Evolutionary conservation across 2,888 invertebrate species (phyloP), one percentile per base, ranked within the genome.

Genomic region (Diarsia dahlii): DNA sequence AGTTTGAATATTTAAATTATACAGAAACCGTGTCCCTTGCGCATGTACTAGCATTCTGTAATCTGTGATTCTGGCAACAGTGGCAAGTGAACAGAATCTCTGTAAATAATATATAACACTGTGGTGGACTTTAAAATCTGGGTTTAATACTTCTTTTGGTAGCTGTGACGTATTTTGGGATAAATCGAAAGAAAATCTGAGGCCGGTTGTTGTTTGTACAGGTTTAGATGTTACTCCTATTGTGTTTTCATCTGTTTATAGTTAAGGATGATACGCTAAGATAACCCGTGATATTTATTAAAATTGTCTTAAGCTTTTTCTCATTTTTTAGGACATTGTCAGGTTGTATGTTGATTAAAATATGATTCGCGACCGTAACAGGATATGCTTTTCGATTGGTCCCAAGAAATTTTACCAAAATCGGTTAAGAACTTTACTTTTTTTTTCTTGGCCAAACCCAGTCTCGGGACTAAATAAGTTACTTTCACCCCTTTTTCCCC

Each of bases 1-100:
- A 87, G 78, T 85, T 70, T 85, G 50, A 87, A 85, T 85, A 87
- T 85, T 85, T 85, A 87, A 87, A 67, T 54, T 56, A 85, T 82
- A 74, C 71, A 72, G 69, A 76, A 75, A 54, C 72, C 84, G 85
- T 85, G 87, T 70, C 85, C 48, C 78, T 28, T 13, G 75, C 1
- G 74, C n/a, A 39, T 52, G 52, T 62, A 45, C 73, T 28, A 28
- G 28, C 28, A 28, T 28, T 28, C n/a, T n/a, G n/a, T n/a, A n/a
- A n/a, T n/a, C n/a, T n/a, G n/a, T n/a, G n/a, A n/a, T n/a, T n/a
- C 28, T 39, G 72, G 69, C 64, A 60, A 71, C 80, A 34, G 69
- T 39, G 70, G 69, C 77, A 46, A 71, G 75, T 46, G 69, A 63
- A 74, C 72, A 62, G 66, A 81, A 84, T 71, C 71, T 62, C 56